Evolutionary conservation across 2,888 invertebrate genomes (phyloP), one percentile per base, ranked within the genome.

Genomic region (Agonopterix heracliana): DNA sequence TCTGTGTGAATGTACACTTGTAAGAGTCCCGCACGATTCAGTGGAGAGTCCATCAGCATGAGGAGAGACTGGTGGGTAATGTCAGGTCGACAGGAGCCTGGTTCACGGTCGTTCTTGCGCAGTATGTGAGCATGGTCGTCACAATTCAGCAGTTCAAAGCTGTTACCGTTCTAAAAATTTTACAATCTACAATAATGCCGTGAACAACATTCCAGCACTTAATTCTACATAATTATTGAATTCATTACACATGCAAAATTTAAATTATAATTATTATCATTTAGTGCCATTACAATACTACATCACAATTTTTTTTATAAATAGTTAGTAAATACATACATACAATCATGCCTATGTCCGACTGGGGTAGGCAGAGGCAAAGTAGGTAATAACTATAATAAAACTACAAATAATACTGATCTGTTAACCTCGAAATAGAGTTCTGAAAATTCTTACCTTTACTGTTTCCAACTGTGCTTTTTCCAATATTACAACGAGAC

Each of bases 1-100:
- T 94, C 95, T 4, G 98, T 98, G 66, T 95, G 96, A 49, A 98
- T 90, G 68, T 97, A 98, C 2, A 98, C 97, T 91, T 99, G 98
- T n/a, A 99, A 85, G 12, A 98, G 88, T 0, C 98, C 98, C 43
- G 98, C 98, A 64, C 99, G 90, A 78, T 99, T 99, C 41, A 99
- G 83, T 0, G 99, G 99, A 54, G 98, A 98, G 77, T 99, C 99
- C 89, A 99, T 93, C 45, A 99, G 89, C 98, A 99, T 99, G 0
- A 99, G 88, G 11, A 99, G 89, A 74, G 98, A 99, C 79, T 99
- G 99, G 79, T 99, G 99, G 0, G 96, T 93, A 54, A 99, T 99
- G 71, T 99, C 99, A 0, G 99, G 99, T 34, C 99, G 90, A 68
- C 96, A 97, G 2, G 94, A 91, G 0, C 96, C 95, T 0, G 95